Percentiles rank a stretch among this genome's conserved stretches.
phyloP scores from a whole-genome alignment of 30 jellyfish, hydroid and myxozoan genomes.

The Aurelia sp. region DNA sequence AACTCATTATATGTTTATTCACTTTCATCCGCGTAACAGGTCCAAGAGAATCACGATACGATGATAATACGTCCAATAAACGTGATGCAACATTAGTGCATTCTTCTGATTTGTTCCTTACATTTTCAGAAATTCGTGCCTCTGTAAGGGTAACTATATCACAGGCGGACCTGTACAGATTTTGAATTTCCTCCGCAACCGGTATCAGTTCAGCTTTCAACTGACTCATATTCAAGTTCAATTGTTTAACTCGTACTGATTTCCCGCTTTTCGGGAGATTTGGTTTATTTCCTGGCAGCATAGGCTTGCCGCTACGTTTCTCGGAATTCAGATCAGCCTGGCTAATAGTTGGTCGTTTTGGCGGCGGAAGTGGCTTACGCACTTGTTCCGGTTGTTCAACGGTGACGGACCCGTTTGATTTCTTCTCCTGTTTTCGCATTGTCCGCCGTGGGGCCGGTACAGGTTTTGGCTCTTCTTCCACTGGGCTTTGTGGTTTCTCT shows the following conservation, averaged over 20 bases:
- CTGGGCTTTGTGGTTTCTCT: not conserved
- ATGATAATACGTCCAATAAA: constrained; percentile 73
- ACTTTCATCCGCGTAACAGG: constrained; percentile 93
- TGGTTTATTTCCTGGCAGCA: constrained; percentile 64
- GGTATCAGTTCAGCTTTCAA: constrained; percentile 74
- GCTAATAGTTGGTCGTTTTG: constrained; percentile 22
- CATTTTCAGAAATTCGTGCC: constrained; percentile 76
- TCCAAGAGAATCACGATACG: constrained; percentile 91
- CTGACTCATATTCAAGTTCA: constrained; percentile 4
- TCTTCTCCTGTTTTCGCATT: constrained; percentile 14
- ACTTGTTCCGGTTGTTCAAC: constrained; percentile 3
- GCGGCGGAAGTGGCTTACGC: constrained; percentile 41
- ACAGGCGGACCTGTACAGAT: constrained; percentile 49
- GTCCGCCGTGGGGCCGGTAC: constrained; percentile 77
- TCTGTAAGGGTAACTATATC: constrained; percentile 70
- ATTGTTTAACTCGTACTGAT: constrained; percentile 24
- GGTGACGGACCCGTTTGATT: constrained; percentile 8
- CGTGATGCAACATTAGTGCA: constrained; percentile 33
- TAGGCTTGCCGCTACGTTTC: constrained; percentile 33
- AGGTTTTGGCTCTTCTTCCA: constrained; percentile 30
- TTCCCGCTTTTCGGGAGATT: constrained; percentile 38
- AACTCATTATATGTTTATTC: constrained; percentile 56
- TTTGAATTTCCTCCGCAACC: constrained; percentile 71
- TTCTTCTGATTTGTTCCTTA: constrained; percentile 48
- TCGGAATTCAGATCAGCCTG: not conserved